phyloP scores from a whole-genome alignment of 2,888 invertebrate genomes.

The Priocnemis perturbator region DNA sequence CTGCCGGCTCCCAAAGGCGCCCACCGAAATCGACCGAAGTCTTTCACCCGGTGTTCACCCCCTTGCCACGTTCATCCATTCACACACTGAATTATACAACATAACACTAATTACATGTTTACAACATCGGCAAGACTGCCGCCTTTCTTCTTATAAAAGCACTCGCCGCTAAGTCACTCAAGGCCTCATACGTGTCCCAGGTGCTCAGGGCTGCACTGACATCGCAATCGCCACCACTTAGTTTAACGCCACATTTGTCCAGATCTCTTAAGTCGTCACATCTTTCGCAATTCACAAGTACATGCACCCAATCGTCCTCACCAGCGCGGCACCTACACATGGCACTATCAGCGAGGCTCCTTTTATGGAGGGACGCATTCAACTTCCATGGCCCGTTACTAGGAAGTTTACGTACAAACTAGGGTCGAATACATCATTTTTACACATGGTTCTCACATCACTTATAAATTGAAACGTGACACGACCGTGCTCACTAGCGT shows the following conservation, averaged over 20 bases:
- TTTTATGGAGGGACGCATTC: not conserved
- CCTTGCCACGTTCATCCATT: too few relatives aligned
- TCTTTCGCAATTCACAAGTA: not conserved
- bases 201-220: too few relatives aligned
- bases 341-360: not conserved
- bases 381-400: slow-evolving; percentile 10
- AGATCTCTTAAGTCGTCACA: slow-evolving; percentile 5
- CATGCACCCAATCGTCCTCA: not conserved
- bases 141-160: too few relatives aligned
- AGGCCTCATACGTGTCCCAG: too few relatives aligned
- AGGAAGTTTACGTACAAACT: not conserved
- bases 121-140: too few relatives aligned
- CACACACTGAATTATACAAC: too few relatives aligned
- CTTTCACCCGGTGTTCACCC: too few relatives aligned
- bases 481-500: slow-evolving; percentile 1
- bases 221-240: too few relatives aligned
- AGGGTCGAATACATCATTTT: slow-evolving; percentile 9
- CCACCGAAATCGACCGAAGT: too few relatives aligned
- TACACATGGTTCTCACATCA: slow-evolving; percentile 5
- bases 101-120: too few relatives aligned
- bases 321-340: not conserved
- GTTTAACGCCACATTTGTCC: not conserved
- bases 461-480: slow-evolving; percentile 16
- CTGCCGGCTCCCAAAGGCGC: too few relatives aligned
- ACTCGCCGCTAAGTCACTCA: too few relatives aligned